Conservation (phyloP, 2,888 invertebrate species). For the Galerucella calmariensis region DNA sequence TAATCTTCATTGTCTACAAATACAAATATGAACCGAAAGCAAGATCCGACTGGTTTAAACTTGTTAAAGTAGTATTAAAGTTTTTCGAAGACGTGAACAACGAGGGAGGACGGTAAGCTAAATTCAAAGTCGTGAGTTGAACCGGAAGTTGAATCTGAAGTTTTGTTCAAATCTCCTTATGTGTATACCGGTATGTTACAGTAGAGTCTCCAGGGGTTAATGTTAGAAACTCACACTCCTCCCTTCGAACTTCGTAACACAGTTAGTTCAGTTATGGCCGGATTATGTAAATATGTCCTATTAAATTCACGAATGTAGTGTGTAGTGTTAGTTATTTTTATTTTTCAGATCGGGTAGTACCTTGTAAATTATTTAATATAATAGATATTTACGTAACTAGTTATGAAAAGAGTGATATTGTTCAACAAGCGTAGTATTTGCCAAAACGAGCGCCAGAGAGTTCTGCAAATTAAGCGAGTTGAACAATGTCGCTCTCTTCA, state of each 20-base stretch:
- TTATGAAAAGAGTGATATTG: no score
- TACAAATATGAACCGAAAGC: conserved; percentile 17
- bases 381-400: no score
- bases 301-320: not conserved
- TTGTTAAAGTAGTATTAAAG: conserved; percentile 43
- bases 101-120: conserved; percentile 27
- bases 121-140: conserved; percentile 35
- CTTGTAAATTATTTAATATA: no score
- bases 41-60: conserved; percentile 34
- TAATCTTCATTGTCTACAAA: conserved; percentile 26
- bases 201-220: conserved; percentile 6
- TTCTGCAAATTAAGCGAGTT: no score
- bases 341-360: not conserved
- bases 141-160: conserved; percentile 33
- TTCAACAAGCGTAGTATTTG: no score
- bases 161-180: conserved; percentile 38
- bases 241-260: not conserved
- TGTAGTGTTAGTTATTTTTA: not conserved
- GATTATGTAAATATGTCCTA: not conserved
- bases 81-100: conserved; percentile 35
- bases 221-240: not conserved
- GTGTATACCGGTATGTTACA: conserved; percentile 27
- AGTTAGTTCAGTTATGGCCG: conserved; percentile 4
- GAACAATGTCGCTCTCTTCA: no score
- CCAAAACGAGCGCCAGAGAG: no score